A percentile compares a stretch with the other conserved stretches of the same genome.
Evolutionary conservation across 2,888 invertebrate species (phyloP).

Genomic region (Ellobium chinense): DNA sequence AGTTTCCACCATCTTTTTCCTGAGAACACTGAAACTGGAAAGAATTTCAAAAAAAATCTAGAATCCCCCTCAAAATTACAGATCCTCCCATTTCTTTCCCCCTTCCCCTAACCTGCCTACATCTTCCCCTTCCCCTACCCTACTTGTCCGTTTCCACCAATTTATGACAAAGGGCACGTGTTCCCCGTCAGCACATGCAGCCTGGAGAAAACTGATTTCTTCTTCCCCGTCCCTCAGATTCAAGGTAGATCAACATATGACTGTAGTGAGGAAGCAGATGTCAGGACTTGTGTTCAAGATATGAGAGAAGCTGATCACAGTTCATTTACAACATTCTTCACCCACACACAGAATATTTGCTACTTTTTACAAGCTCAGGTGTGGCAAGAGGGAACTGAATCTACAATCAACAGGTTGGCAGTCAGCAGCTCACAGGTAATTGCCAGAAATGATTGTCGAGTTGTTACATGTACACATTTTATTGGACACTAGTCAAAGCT

Average conservation of each 20-base stretch:
- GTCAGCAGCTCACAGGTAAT: constrained; percentile 78
- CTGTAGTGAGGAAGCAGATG: constrained; percentile 71
- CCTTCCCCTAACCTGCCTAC: too few species aligned
- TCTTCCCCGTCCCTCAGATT: constrained; percentile 74
- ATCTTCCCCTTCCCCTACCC: background rate
- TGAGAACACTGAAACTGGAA: too few species aligned
- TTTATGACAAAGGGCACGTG: too few species aligned
- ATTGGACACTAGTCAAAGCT: too few species aligned
- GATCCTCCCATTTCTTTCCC: too few species aligned
- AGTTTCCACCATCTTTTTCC: too few species aligned
- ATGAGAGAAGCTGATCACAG: constrained; percentile 83
- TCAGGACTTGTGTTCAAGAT: constrained; percentile 80
- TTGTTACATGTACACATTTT: too few species aligned
- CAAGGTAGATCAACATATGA: constrained; percentile 80
- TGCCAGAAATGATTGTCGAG: too few species aligned
- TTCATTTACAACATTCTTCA: constrained; percentile 83
- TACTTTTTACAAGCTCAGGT: constrained; percentile 84
- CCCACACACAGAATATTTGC: constrained; percentile 85
- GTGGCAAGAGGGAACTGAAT: constrained; percentile 84
- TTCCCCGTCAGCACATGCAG: too few species aligned
- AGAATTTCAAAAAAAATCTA: too few species aligned
- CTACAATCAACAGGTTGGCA: constrained; percentile 81
- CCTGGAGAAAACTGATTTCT: background rate
- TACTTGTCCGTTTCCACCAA: too few species aligned
- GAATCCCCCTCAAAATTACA: too few species aligned